Percentiles rank a stretch among this genome's conserved stretches.
phyloP scores from a whole-genome alignment of 2,888 invertebrate species.

The Cataglyphis rosenhaueri region DNA sequence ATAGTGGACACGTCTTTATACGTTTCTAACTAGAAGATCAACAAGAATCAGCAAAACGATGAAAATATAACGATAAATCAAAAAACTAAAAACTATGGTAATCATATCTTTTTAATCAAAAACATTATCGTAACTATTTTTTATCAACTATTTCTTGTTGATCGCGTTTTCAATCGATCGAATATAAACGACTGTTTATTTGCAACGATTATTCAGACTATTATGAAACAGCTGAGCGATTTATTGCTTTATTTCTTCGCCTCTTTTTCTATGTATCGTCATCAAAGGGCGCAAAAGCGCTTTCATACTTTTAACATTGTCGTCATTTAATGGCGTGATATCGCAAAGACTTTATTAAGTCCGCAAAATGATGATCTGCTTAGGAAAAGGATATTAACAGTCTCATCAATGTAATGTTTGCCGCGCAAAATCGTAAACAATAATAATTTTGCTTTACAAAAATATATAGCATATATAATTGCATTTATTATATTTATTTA shows the following conservation, averaged over 20 bases:
- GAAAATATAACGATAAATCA: neutral
- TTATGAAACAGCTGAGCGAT: conserved; percentile 52
- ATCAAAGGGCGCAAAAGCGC: conserved; percentile 37
- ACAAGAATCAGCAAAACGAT: neutral
- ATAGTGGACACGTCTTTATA: neutral
- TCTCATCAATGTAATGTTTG: conserved; percentile 75
- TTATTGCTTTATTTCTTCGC: conserved; percentile 62
- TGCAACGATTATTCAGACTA: conserved; percentile 21
- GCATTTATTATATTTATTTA: neutral
- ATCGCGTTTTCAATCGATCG: conserved; percentile 17
- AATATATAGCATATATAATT: neutral
- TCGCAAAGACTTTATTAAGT: conserved; percentile 75
- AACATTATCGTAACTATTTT: neutral
- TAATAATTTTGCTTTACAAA: neutral
- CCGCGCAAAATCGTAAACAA: neutral
- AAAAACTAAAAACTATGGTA: neutral
- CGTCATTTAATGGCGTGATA: conserved; percentile 65
- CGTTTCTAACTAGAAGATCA: neutral
- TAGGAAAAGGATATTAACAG: conserved; percentile 77
- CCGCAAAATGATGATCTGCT: conserved; percentile 78
- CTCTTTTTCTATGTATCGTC: conserved; percentile 36
- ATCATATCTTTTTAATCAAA: conserved; percentile 10
- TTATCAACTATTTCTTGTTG: neutral
- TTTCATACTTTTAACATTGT: conserved; percentile 52
- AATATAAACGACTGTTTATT: neutral